phyloP scores from a whole-genome alignment of 1,140 invertebrate genomes.

The Euschistus heros region DNA sequence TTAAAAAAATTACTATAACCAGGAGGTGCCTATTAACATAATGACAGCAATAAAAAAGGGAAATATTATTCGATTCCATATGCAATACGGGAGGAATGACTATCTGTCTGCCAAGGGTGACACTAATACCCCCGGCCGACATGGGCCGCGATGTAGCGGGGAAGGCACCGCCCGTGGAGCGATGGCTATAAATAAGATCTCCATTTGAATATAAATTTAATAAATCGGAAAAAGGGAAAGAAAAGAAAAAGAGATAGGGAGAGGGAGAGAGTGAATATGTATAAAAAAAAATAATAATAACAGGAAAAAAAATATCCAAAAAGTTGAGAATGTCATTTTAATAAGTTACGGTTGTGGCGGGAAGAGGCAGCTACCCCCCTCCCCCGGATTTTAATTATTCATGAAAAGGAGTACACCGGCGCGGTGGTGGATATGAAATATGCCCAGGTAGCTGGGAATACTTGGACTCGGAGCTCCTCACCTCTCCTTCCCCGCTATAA shows the following conservation, averaged over 20 bases:
- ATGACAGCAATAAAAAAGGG: too few species aligned
- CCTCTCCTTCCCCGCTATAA: neutral
- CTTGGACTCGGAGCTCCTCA: neutral
- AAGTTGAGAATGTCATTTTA: slow-evolving; percentile 10
- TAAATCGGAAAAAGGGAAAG: neutral
- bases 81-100: too few species aligned
- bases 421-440: slow-evolving; percentile 12
- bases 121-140: too few species aligned
- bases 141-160: too few species aligned
- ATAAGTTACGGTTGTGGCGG: slow-evolving; percentile 4
- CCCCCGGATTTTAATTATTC: slow-evolving; percentile 6
- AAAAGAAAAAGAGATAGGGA: neutral
- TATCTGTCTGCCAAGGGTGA: too few species aligned
- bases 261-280: neutral
- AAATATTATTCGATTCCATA: too few species aligned
- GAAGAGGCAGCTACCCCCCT: neutral
- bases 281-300: neutral
- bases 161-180: too few species aligned
- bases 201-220: neutral
- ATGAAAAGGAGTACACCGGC: slow-evolving; percentile 6
- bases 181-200: too few species aligned
- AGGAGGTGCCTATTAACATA: too few species aligned
- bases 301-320: neutral
- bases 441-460: neutral
- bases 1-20: too few species aligned